Evolutionary conservation across 2,113 vertebrate genomes (phyloP).

Genomic region (Coregonus clupeaformis): DNA sequence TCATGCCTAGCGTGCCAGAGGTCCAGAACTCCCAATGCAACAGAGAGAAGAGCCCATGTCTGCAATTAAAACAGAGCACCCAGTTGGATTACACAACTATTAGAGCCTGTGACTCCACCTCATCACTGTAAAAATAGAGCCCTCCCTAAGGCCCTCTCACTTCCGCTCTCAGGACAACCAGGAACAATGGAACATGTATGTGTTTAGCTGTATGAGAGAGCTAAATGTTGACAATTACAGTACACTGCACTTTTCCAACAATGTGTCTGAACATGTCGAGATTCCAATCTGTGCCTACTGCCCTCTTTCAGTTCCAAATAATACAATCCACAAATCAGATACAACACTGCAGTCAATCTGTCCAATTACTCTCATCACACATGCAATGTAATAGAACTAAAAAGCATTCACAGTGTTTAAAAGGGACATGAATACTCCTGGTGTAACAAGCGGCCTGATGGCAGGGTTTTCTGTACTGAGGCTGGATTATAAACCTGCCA

Average conservation of each 20-base stretch:
- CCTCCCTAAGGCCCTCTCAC: conserved; percentile 54
- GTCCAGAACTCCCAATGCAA: not conserved
- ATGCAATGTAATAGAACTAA: not conserved
- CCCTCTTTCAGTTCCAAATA: conserved; percentile 25
- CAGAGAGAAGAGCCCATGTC: conserved; percentile 10
- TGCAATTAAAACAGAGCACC: conserved; percentile 28
- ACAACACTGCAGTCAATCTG: not conserved
- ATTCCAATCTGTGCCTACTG: conserved; percentile 42
- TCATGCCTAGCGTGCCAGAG: not conserved
- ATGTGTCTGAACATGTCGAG: conserved; percentile 51
- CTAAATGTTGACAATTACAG: not conserved
- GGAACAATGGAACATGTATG: conserved; percentile 48
- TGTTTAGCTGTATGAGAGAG: not conserved
- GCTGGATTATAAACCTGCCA: too few relatives aligned
- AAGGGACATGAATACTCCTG: not conserved
- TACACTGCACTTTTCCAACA: conserved; percentile 42
- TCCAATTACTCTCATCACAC: not conserved
- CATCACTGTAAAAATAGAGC: conserved; percentile 56
- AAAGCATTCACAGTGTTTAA: not conserved
- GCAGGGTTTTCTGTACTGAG: too few relatives aligned
- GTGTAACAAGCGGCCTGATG: not conserved
- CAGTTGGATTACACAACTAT: conserved; percentile 59
- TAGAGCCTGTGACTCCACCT: conserved; percentile 60
- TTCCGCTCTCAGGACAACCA: conserved; percentile 59
- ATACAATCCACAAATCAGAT: conserved; percentile 15